phyloP scores from a whole-genome alignment of 2,888 invertebrate genomes.

The Phymatocera aterrima region DNA sequence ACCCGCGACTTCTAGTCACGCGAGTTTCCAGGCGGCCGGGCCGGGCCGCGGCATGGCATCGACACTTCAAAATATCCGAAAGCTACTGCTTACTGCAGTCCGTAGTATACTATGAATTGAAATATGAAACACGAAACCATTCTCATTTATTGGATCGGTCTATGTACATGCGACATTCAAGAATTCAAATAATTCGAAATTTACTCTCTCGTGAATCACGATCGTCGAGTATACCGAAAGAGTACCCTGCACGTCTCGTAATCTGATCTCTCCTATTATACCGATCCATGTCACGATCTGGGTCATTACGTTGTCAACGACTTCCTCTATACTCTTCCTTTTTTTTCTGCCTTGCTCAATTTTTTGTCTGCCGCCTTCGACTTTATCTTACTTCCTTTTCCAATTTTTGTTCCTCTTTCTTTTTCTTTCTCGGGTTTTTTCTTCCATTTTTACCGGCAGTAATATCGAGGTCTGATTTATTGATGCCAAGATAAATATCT shows the following conservation, averaged over 20 bases:
- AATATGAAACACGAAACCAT: no score
- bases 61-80: not conserved
- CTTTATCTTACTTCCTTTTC: no score
- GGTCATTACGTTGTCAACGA: not conserved
- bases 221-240: not conserved
- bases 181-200: no score
- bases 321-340: not conserved
- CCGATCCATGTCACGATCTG: not conserved
- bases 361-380: no score
- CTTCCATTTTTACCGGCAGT: not conserved
- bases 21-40: not conserved
- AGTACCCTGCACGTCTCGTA: no score
- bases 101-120: no score
- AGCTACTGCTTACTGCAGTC: no score
- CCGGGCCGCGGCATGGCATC: no score
- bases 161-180: no score
- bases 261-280: not conserved
- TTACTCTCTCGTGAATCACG: not conserved
- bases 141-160: no score
- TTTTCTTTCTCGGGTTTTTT: not conserved
- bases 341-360: no score
- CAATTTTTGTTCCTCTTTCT: not conserved
- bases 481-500: not conserved
- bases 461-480: not conserved
- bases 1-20: not conserved